Evolutionary conservation across 2,888 invertebrate genomes (phyloP).

Genomic region (Agriotes lineatus): DNA sequence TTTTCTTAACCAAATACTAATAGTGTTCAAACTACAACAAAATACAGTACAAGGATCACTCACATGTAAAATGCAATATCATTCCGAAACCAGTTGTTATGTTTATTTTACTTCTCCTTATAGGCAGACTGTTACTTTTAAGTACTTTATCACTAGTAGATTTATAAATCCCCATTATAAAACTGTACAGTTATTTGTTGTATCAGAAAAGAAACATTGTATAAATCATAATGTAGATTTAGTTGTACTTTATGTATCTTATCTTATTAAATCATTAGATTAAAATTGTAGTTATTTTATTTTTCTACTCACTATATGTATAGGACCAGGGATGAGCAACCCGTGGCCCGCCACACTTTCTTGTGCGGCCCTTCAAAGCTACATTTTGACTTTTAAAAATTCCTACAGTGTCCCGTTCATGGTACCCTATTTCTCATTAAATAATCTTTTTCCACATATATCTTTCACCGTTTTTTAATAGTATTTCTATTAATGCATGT

Average conservation of each 20-base stretch:
- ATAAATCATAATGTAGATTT: conserved; percentile 40
- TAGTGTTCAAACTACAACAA: conserved; percentile 21
- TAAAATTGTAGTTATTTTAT: too few species aligned
- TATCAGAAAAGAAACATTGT: conserved; percentile 40
- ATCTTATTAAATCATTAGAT: conserved; percentile 32
- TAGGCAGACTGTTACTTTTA: conserved; percentile 27
- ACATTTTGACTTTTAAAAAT: too few species aligned
- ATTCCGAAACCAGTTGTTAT: conserved; percentile 33
- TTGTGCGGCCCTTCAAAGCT: too few species aligned
- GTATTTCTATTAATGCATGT: too few species aligned
- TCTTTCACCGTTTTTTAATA: too few species aligned
- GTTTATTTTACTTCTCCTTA: conserved; percentile 13
- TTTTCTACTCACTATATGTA: too few species aligned
- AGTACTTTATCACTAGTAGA: conserved; percentile 17
- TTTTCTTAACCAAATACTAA: not conserved
- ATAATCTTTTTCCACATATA: too few species aligned
- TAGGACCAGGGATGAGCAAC: too few species aligned
- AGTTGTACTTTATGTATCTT: conserved; percentile 37
- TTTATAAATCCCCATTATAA: conserved; percentile 18
- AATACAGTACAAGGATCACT: conserved; percentile 30
- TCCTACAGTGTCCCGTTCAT: too few species aligned
- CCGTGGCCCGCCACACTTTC: too few species aligned
- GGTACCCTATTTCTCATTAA: too few species aligned
- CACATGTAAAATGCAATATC: conserved; percentile 33
- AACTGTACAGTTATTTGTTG: conserved; percentile 39